Percentiles rank a stretch among this genome's conserved stretches.
Evolutionary conservation across 2,797 vertebrate genomes (phyloP).

Genomic region (Bufotes viridis): DNA sequence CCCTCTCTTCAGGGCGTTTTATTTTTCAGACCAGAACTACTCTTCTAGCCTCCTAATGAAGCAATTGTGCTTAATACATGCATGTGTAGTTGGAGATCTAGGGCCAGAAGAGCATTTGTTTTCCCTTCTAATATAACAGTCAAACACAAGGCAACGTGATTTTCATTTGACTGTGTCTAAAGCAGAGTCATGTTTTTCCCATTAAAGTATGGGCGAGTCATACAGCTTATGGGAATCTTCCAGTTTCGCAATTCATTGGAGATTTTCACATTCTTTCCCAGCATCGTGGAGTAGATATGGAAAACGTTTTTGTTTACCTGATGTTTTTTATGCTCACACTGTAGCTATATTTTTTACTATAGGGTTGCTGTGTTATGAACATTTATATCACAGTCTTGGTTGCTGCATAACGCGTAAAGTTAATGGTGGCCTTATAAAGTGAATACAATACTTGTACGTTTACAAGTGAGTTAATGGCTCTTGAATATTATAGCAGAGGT

Average conservation of each 20-base stretch:
- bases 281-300: neutral
- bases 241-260: neutral
- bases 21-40: neutral
- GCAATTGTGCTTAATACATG: neutral
- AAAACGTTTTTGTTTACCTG: neutral
- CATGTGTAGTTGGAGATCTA: neutral
- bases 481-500: no score
- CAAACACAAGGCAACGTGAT: neutral
- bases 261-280: constrained; percentile 5
- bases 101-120: neutral
- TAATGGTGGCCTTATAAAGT: no score
- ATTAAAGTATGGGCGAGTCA: constrained; percentile 4
- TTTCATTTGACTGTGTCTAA: neutral
- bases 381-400: no score
- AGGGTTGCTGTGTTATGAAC: no score
- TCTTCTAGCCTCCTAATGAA: neutral
- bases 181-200: neutral
- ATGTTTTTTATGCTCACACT: neutral
- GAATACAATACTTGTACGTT: no score
- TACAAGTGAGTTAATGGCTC: no score
- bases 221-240: constrained; percentile 16
- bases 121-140: neutral
- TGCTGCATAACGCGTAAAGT: no score
- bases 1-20: neutral
- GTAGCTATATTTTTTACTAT: neutral